These are phyloP conservation scores for Cryptocephalus moraei DNA, from an alignment of 2,888 invertebrate genomes.

Conservation along the genomic window DNA sequence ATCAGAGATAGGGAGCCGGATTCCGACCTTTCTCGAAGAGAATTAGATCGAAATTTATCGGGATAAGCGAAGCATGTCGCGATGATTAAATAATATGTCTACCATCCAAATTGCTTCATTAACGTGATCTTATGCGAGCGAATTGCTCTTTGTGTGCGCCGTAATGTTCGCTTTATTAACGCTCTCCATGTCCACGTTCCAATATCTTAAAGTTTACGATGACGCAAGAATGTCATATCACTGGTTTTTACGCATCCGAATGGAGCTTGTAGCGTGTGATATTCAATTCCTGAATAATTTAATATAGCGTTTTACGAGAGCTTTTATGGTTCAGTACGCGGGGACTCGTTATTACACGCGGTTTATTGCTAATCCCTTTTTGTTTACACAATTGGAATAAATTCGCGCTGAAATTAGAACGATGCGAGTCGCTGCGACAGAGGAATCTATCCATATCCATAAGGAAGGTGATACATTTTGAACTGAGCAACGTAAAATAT, in stretches of 20 bases:
- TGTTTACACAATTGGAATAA: slow-evolving; percentile 23
- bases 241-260: slow-evolving; percentile 35
- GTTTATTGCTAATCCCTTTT: slow-evolving; percentile 26
- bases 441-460: no score
- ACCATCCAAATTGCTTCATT: neutral
- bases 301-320: slow-evolving; percentile 30
- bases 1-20: neutral
- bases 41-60: neutral
- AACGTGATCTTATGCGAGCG: neutral
- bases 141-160: neutral
- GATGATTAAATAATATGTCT: neutral
- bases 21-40: neutral
- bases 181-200: slow-evolving; percentile 26
- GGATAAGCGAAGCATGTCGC: neutral
- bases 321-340: slow-evolving; percentile 26
- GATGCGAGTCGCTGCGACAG: no score
- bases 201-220: slow-evolving; percentile 38
- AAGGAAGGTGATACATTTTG: no score
- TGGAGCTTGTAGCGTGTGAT: slow-evolving; percentile 27
- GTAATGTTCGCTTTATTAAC: neutral
- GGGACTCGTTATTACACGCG: slow-evolving; percentile 21
- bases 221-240: slow-evolving; percentile 38
- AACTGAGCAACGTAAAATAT: no score
- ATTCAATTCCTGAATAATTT: slow-evolving; percentile 28
- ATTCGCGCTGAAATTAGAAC: slow-evolving; percentile 4